Evolutionary conservation across 2,888 invertebrate genomes (phyloP).

Genomic region (Drymonia ruficornis): DNA sequence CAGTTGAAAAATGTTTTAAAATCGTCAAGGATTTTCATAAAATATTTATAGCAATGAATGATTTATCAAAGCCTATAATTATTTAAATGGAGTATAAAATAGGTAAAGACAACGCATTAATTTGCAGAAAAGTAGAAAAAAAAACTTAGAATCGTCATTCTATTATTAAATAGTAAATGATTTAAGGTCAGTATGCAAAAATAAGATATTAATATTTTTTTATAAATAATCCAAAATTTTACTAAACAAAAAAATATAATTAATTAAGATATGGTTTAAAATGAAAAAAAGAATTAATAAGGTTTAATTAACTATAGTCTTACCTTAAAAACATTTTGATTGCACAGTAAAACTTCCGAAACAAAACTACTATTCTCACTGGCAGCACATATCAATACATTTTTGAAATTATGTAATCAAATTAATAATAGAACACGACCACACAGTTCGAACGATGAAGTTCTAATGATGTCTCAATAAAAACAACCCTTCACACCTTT

Average conservation of each 20-base stretch:
- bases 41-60: too few relatives aligned
- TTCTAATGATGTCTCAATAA: conserved; percentile 75
- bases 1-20: not conserved
- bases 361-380: conserved; percentile 49
- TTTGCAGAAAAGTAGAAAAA: too few relatives aligned
- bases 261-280: not conserved
- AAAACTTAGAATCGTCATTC: too few relatives aligned
- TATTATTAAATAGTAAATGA: too few relatives aligned
- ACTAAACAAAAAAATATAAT: too few relatives aligned
- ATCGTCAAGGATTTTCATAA: not conserved
- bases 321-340: conserved; percentile 74
- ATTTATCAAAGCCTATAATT: too few relatives aligned
- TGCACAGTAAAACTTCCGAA: conserved; percentile 35
- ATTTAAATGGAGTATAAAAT: too few relatives aligned
- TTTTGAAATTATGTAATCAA: conserved; percentile 30
- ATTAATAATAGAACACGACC: conserved; percentile 66
- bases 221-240: too few relatives aligned
- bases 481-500: conserved; percentile 74
- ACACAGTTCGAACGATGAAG: conserved; percentile 69
- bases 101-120: too few relatives aligned
- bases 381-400: conserved; percentile 60
- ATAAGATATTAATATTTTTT: too few relatives aligned
- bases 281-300: conserved; percentile 1
- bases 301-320: conserved; percentile 22
- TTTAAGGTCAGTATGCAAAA: too few relatives aligned